Base-by-base conservation (phyloP, 2,888 invertebrate species). In the Phasia obesa region DNA sequence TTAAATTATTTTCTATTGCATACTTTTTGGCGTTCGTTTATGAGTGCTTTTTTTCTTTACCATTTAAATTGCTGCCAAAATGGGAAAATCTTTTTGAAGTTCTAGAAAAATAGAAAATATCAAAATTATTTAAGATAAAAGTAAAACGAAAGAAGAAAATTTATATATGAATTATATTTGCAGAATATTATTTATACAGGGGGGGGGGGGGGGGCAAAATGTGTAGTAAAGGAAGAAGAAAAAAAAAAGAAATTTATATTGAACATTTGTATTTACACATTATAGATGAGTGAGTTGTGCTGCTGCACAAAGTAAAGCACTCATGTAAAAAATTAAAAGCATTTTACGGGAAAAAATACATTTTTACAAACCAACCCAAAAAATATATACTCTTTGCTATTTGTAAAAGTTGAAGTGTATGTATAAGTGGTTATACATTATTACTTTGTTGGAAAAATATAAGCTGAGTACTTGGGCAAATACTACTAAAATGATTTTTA, bases 261-360 rank as follows among this genome's bases (percentile, higher is more conserved):
- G 76, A 71, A 60, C 71, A 65, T 67, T 62, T 51, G 42, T 73
- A 77, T 73, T 77, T 81, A 67, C 76, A 81, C 71, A 67, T 71
- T 77, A 60, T 67, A 67, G 71, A 76, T 76, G 71, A 71, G 71
- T 65, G 65, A 57, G 27, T 19, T 57, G 57, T 42, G 27, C 51
- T 81, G 64, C 49, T 76, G 60, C 38, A 60, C 81, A 81, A 76
- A 76, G 75, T 64, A 77, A n/a, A 73, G 82, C 77, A 77, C 64
- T 82, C 78, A 78, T 70, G 69, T 74, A 64, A 70, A 74, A 78
- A 83, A 83, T 83, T 74, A 75, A 83, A 78, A 83, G 77, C 69
- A 53, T 78, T 70, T 70, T 53, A 53, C 11, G 35, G 69, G 47
- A 44, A 75, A 77, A 59, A 47, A 17, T 53, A 51, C 4, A 57